phyloP scores from a whole-genome alignment of 2,888 invertebrate genomes.

The Leucophenga montana region DNA sequence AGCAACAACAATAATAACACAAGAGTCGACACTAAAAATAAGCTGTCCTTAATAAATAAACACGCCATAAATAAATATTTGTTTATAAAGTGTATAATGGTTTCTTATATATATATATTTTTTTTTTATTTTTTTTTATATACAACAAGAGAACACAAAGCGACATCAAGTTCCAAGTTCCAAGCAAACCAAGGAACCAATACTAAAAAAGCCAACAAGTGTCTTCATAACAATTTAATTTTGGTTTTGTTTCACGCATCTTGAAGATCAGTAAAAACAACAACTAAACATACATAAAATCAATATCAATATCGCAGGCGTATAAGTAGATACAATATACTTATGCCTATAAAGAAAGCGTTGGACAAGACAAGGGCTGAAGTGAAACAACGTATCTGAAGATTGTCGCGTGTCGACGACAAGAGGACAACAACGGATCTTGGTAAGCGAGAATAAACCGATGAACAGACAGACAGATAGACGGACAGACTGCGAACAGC shows the following conservation, averaged over 20 bases:
- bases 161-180: neutral
- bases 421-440: constrained; percentile 42
- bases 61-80: constrained; percentile 28
- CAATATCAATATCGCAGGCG: constrained; percentile 25
- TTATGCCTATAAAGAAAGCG: neutral
- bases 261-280: constrained; percentile 5
- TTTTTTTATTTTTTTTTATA: neutral
- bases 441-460: constrained; percentile 34
- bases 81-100: constrained; percentile 24
- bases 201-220: constrained; percentile 49
- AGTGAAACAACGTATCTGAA: constrained; percentile 31
- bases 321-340: constrained; percentile 26
- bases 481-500: constrained; percentile 34
- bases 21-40: neutral
- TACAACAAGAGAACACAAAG: constrained; percentile 9
- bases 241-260: constrained; percentile 58
- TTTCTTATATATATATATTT: too few species aligned
- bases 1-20: constrained; percentile 2
- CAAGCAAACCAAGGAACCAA: too few species aligned
- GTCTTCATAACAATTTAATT: constrained; percentile 66
- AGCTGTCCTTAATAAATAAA: constrained; percentile 26
- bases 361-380: neutral
- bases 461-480: constrained; percentile 41
- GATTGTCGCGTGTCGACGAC: constrained; percentile 65
- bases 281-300: constrained; percentile 33